These are phyloP conservation scores for Strongylocentrotus purpuratus DNA, from an alignment of 35 echinoderm and acorn worm species.

Conservation along the genomic window DNA sequence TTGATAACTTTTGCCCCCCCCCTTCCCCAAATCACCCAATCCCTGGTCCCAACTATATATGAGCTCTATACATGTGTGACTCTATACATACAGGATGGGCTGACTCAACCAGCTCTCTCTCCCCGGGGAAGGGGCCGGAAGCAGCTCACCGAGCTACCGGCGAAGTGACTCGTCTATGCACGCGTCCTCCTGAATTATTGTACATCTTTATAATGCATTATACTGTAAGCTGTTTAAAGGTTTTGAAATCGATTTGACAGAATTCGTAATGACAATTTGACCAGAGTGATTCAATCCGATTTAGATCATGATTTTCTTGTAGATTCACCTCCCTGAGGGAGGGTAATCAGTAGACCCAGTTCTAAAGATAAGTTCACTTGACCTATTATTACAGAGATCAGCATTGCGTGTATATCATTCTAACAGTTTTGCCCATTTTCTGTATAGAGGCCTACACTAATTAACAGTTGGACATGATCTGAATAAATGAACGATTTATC, in stretches of 20 bases:
- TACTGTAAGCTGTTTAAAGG: not conserved
- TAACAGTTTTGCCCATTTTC: too few species aligned
- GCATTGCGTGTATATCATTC: too few species aligned
- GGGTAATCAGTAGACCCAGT: not conserved
- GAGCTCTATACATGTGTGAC: too few species aligned
- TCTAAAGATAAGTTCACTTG: not conserved
- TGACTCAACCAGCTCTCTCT: not conserved
- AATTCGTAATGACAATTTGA: not conserved
- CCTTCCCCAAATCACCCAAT: too few species aligned
- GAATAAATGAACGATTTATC: too few species aligned
- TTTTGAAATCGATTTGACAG: not conserved
- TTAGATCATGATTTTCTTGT: not conserved
- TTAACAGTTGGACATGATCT: too few species aligned
- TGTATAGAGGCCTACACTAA: too few species aligned
- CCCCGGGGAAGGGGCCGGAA: not conserved
- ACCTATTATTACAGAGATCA: too few species aligned
- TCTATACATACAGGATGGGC: not conserved
- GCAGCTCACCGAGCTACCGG: not conserved
- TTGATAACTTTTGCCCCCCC: too few species aligned
- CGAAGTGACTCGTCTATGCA: not conserved
- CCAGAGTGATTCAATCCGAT: not conserved
- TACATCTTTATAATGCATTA: not conserved
- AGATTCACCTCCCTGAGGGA: not conserved
- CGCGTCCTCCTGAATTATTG: not conserved
- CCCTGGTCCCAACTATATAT: too few species aligned